Conservation (phyloP, 2,113 vertebrate species). For the Rhinichthys klamathensis region DNA sequence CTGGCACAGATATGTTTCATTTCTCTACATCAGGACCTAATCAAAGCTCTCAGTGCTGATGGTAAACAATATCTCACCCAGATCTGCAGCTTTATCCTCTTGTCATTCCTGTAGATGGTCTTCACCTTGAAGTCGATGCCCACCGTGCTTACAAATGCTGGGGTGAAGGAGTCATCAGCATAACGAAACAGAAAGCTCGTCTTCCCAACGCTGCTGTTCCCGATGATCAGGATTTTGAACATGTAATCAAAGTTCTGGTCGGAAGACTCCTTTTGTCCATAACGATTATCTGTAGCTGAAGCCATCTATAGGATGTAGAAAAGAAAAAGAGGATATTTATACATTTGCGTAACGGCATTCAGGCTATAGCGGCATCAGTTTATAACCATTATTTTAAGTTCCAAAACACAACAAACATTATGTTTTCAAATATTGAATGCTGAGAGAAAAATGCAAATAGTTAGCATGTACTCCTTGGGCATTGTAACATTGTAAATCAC, state of each 20-base stretch:
- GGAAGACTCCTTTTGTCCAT: constrained; percentile 90
- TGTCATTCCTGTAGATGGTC: constrained; percentile 98
- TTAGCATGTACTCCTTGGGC: not conserved
- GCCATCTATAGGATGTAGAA: constrained; percentile 82
- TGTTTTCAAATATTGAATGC: not conserved
- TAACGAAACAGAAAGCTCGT: constrained; percentile 97
- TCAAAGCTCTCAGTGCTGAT: too few relatives aligned
- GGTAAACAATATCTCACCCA: constrained; percentile 82
- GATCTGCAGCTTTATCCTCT: constrained; percentile 96
- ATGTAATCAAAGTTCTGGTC: constrained; percentile 99
- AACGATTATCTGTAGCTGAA: constrained; percentile 87
- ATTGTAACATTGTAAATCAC: not conserved
- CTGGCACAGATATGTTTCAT: not conserved
- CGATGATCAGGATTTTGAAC: constrained; percentile 99
- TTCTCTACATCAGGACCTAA: too few relatives aligned
- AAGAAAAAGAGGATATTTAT: not conserved
- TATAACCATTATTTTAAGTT: too few relatives aligned
- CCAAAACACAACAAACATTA: not conserved
- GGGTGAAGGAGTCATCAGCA: constrained; percentile 94
- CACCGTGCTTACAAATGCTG: constrained; percentile 95
- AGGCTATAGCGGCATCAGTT: too few relatives aligned
- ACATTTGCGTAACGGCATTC: not conserved
- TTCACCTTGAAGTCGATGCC: constrained; percentile 99
- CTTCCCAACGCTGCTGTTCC: constrained; percentile 98
- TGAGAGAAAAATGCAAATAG: not conserved